Base-by-base conservation (phyloP, 2,888 invertebrate genomes). In the Gymnocheta viridis region DNA sequence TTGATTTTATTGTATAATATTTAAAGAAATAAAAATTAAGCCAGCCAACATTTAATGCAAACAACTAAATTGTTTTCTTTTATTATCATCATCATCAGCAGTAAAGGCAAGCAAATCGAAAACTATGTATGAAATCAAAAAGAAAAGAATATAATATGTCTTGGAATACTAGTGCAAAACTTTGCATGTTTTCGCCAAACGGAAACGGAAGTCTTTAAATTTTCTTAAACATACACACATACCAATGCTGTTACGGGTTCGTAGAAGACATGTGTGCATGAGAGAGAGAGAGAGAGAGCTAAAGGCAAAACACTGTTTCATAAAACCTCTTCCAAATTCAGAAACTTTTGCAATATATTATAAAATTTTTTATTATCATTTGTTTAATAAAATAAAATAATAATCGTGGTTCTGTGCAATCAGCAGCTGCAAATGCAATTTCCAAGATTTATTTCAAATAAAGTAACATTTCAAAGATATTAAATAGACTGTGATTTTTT, bases 131-230 rank as follows among this genome's bases (percentile, higher is more conserved):
- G 14, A 67, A 67, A 78, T 29, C 7, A 29, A 17, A 38, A 10
- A 35, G 10, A 12, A 66, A 17, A 51, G 19, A 29, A 64, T 67
- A 51, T 29, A 24, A 49, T 51, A 51, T 27, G 24, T 14, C 2
- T 38, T 54, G n/a, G n/a, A n/a, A 27, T 38, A 27, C 41, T 17
- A 35, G 32, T 66, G 32, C 2, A 70, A 66, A 72, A 73, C 64
- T 67, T 78, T 82, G 82, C 82, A 73, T 82, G 82, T 67, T 78
- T 41, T n/a, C 73, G 77, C 38, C 82, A 74, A 82, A 62, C 67
- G 82, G 78, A 82, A 82, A 74, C 82, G 82, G 82, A 82, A 69
- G 78, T 82, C 32, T 82, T 79, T 74, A 73, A 82, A 74, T 22
- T 73, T 29, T 72, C 51, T 70, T 60, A 79, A 69, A 32, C 56